phyloP scores from a whole-genome alignment of 2,888 invertebrate genomes.

The Willowsia nigromaculata region DNA sequence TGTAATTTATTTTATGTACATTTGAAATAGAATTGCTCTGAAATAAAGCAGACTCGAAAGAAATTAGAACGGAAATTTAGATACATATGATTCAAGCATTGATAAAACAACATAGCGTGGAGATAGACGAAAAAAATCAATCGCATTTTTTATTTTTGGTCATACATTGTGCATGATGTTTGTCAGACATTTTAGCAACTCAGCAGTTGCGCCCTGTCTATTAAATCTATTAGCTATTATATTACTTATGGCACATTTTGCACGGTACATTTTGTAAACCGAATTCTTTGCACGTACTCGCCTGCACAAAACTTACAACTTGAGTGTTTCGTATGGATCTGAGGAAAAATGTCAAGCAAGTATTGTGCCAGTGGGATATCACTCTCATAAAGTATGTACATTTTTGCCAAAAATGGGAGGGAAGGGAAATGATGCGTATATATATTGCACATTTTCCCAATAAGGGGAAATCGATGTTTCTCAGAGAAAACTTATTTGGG shows the following conservation, averaged over 20 bases:
- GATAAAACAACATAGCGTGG: background rate
- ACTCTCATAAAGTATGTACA: background rate
- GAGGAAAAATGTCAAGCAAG: background rate
- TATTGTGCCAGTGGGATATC: background rate
- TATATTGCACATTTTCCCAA: background rate
- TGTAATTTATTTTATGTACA: no score
- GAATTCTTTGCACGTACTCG: background rate
- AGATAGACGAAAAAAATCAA: background rate
- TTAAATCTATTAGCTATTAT: background rate
- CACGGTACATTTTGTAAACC: background rate
- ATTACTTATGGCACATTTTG: background rate
- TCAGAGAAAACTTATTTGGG: background rate
- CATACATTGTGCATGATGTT: background rate
- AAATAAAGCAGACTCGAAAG: no score
- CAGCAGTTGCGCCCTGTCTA: background rate
- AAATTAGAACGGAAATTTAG: background rate
- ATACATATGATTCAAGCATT: background rate
- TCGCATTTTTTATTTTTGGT: background rate
- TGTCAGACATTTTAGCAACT: background rate
- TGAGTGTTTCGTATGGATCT: background rate
- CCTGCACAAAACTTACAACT: background rate
- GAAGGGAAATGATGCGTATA: background rate
- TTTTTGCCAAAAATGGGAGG: background rate
- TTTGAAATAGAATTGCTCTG: no score
- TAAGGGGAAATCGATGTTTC: constrained; percentile 15